Base-by-base conservation (phyloP, 2,888 invertebrate genomes). In the Eristalinus sepulchralis region DNA sequence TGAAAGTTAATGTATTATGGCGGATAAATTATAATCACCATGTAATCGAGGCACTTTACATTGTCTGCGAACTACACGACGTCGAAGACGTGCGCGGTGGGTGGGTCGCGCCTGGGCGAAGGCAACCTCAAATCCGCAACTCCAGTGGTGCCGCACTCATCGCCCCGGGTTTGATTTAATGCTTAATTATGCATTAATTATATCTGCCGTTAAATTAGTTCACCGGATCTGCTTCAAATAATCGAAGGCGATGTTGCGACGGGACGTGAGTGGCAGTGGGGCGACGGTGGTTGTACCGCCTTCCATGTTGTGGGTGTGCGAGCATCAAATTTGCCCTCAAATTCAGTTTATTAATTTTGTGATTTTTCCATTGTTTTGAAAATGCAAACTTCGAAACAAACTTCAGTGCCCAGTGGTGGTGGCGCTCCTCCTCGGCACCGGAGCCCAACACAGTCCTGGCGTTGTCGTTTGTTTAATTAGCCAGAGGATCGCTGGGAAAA, bases 141-240 rank as follows among this genome's bases (percentile, higher is more conserved):
- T 36, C 27, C 27, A 13, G 59, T 36, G 6, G 59, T 36, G 6
- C 64, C 22, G 17, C 63, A 53, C 53, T 22, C 68, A 63, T 17
- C 85, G 70, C 70, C 64, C 63, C 71, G 67, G 57, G 78, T 83
- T 83, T 83, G 86, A 79, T 83, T 86, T 86, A 83, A 86, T 83
- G 83, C 75, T 73, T 86, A 83, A 86, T 86, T 86, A 83, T 83
- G 73, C 86, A 83, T 83, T 85, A 85, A 85, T 85, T 85, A 75
- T 83, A 83, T 73, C 71, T 73, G 55, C 78, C 86, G 70, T 86
- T 82, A 83, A 78, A 83, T 86, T 66, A 83, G 78, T 77, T 82
- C 72, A 68, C 71, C 68, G 77, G 72, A 82, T 82, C 68, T 72
- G 72, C 72, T 85, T 64, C 27, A 76, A 81, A 77, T 81, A 72